Conservation (phyloP, 1,140 invertebrate species). For the Tribolium madens region DNA sequence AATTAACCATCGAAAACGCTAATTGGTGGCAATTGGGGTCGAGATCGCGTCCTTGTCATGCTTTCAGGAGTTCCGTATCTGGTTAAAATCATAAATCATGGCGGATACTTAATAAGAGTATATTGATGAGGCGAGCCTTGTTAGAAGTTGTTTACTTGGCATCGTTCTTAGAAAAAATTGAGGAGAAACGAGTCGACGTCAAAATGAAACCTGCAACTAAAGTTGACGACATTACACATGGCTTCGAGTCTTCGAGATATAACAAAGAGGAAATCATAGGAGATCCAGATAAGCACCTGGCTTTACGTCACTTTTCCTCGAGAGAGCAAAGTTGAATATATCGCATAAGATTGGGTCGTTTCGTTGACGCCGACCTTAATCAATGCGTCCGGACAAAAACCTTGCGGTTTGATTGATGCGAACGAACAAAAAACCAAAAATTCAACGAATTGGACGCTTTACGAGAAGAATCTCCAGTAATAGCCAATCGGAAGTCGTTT, state of each 20-base stretch:
- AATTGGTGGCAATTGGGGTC: conserved; percentile 16
- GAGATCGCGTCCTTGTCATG: conserved; percentile 13
- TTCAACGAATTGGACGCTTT: neutral
- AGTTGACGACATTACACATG: conserved; percentile 5
- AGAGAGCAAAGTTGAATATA: conserved; percentile 2
- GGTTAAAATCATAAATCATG: conserved; percentile 34
- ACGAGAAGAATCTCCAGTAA: neutral
- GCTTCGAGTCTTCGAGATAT: neutral
- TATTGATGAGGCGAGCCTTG: conserved; percentile 26
- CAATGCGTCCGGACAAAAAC: conserved; percentile 20
- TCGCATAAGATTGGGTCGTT: conserved; percentile 21
- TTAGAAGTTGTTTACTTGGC: conserved; percentile 18
- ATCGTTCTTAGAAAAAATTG: neutral
- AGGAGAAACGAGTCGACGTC: neutral
- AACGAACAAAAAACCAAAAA: conserved; percentile 20
- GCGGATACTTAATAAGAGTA: conserved; percentile 1
- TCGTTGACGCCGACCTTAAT: conserved; percentile 18
- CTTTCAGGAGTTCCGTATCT: conserved; percentile 11
- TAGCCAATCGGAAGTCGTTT: neutral
- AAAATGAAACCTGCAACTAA: neutral
- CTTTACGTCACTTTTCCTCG: neutral
- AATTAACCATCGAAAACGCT: conserved; percentile 6
- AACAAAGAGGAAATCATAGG: conserved; percentile 30
- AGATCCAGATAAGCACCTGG: conserved; percentile 36
- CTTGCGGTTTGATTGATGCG: conserved; percentile 14